phyloP scores from a whole-genome alignment of 2,113 vertebrate species.

The Bos javanicus region DNA sequence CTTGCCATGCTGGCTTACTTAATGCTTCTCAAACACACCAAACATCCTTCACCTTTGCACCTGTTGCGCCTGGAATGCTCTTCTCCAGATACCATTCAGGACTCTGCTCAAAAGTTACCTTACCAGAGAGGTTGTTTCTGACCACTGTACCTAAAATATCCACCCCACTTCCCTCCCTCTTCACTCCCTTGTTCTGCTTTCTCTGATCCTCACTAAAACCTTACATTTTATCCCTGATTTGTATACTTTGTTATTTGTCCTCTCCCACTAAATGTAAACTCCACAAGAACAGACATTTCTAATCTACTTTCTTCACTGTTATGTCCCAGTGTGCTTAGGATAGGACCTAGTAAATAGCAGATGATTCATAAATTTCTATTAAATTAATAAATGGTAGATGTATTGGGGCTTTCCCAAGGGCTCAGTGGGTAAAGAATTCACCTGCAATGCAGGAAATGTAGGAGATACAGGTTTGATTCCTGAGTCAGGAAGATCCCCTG shows the following conservation, averaged over 20 bases:
- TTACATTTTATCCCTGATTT: neutral
- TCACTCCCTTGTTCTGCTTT: neutral
- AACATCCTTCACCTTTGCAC: neutral
- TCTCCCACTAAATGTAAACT: neutral
- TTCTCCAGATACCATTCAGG: neutral
- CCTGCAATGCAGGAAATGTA: neutral
- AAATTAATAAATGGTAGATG: conserved; percentile 4
- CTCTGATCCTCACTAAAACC: neutral
- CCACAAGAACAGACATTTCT: neutral
- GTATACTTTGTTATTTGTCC: neutral
- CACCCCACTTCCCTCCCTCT: neutral
- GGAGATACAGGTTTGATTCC: neutral
- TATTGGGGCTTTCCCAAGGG: neutral
- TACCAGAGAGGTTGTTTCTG: neutral
- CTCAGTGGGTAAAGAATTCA: neutral
- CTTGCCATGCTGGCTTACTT: neutral
- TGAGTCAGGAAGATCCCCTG: neutral
- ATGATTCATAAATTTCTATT: neutral
- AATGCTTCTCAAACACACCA: conserved; percentile 4
- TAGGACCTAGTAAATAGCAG: neutral
- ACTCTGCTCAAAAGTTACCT: conserved; percentile 5
- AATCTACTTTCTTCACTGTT: conserved; percentile 17
- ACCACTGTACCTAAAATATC: neutral
- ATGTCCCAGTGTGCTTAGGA: neutral
- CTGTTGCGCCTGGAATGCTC: neutral